Evolutionary conservation across 2,888 invertebrate species (phyloP).

Genomic region (Omphaloscelis lunosa): DNA sequence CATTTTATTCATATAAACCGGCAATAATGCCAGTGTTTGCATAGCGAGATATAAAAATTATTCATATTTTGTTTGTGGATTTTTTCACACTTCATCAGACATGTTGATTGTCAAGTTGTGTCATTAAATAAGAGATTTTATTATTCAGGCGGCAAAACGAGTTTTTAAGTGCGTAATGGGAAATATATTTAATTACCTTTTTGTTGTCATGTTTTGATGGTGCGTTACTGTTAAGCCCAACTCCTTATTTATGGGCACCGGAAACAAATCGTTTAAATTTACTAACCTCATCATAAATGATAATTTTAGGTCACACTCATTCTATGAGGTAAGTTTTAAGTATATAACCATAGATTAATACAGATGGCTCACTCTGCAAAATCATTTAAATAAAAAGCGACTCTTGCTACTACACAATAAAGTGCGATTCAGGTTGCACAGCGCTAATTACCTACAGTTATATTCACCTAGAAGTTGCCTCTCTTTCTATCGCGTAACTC

Average conservation of each 20-base stretch:
- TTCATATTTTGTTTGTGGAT: slow-evolving; percentile 69
- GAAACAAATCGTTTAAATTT: slow-evolving; percentile 4
- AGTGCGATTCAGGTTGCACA: too few relatives aligned
- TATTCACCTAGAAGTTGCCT: too few relatives aligned
- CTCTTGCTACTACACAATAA: too few relatives aligned
- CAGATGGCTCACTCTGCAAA: too few relatives aligned
- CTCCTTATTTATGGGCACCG: slow-evolving; percentile 32
- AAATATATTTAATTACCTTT: slow-evolving; percentile 12
- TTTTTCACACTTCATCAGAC: slow-evolving; percentile 58
- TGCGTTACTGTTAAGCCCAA: slow-evolving; percentile 33
- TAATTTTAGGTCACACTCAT: neutral
- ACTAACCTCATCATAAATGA: neutral
- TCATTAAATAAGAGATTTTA: slow-evolving; percentile 47
- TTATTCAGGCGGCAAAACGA: slow-evolving; percentile 35
- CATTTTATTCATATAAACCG: slow-evolving; percentile 76
- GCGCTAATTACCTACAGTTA: too few relatives aligned
- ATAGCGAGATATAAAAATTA: slow-evolving; percentile 72
- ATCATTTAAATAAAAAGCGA: too few relatives aligned
- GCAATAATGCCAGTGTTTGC: slow-evolving; percentile 74
- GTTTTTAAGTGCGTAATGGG: slow-evolving; percentile 29
- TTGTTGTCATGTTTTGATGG: slow-evolving; percentile 28
- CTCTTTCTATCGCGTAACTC: too few relatives aligned
- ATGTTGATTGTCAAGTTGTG: slow-evolving; percentile 56
- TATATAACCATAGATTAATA: too few relatives aligned
- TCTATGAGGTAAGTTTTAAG: neutral